Percentiles rank a stretch among this genome's conserved stretches.
Conservation (phyloP, 2,113 vertebrate species). For the Nesospiza acunhae region DNA sequence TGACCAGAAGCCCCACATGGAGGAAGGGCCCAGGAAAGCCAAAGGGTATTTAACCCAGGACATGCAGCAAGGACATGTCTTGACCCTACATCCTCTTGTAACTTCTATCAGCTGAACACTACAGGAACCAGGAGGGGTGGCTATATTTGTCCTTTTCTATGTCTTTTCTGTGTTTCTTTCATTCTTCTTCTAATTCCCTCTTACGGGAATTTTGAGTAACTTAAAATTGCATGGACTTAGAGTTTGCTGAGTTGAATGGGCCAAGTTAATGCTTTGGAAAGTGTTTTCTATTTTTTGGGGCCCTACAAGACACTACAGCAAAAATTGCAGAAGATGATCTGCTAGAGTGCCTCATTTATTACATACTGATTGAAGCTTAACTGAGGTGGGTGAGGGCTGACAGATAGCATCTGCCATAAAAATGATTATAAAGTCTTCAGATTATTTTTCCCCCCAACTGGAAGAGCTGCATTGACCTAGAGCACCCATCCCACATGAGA, state of each 20-base stretch:
- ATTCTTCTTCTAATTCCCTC: not conserved
- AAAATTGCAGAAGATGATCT: not conserved
- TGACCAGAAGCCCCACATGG: not conserved
- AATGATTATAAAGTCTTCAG: not conserved
- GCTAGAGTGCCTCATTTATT: not conserved
- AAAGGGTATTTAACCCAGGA: not conserved
- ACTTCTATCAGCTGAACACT: not conserved
- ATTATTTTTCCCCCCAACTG: not conserved
- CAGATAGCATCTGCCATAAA: not conserved
- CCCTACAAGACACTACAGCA: not conserved
- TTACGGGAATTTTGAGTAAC: not conserved
- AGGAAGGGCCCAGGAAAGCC: not conserved
- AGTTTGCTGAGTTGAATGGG: not conserved
- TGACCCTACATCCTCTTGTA: not conserved
- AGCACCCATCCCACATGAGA: not conserved
- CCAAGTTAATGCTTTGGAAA: not conserved
- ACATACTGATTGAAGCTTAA: not conserved
- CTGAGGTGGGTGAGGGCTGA: not conserved
- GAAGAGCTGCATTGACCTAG: not conserved
- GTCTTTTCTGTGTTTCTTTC: not conserved
- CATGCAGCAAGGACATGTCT: not conserved
- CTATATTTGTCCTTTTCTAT: not conserved
- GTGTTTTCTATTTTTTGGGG: not conserved
- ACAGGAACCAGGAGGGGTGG: not conserved
- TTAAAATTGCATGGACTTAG: rapidly evolving